These are phyloP conservation scores for Phoenoteleia sp. DNA, from an alignment of 2,888 invertebrate genomes.

Conservation along the genomic window DNA sequence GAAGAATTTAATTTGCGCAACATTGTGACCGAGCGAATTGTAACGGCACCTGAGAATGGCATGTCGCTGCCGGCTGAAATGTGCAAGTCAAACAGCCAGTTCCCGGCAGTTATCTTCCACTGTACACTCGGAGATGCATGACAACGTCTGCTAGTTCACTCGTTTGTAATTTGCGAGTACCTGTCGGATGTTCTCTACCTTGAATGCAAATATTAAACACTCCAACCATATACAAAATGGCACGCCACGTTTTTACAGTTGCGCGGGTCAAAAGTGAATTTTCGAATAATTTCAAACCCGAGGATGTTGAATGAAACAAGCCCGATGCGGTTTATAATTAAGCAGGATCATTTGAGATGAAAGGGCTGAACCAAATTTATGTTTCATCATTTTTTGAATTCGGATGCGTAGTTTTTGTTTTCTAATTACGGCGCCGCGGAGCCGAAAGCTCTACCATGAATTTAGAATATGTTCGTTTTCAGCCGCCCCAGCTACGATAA, in stretches of 20 bases:
- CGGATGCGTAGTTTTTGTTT: neutral
- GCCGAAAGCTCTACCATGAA: neutral
- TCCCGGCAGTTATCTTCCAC: constrained; percentile 83
- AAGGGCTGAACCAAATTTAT: neutral
- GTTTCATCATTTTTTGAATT: neutral
- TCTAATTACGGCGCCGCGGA: neutral
- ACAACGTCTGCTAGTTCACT: constrained; percentile 77
- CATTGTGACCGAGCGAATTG: constrained; percentile 70
- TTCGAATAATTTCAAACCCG: constrained; percentile 26
- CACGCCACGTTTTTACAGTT: constrained; percentile 31
- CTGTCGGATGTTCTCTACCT: constrained; percentile 66
- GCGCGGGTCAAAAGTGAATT: constrained; percentile 36
- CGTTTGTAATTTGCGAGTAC: constrained; percentile 79
- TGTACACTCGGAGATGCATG: constrained; percentile 77
- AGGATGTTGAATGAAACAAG: neutral
- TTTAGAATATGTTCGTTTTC: neutral
- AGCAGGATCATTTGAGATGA: neutral
- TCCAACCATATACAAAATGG: constrained; percentile 58
- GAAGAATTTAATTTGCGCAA: constrained; percentile 46
- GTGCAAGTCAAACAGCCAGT: constrained; percentile 85
- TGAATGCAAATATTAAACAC: constrained; percentile 67
- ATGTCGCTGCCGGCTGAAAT: constrained; percentile 82
- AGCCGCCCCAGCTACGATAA: neutral
- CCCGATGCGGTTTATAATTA: constrained; percentile 20
- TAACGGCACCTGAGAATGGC: constrained; percentile 79